phyloP scores from a whole-genome alignment of 2,888 invertebrate genomes.

The Abrostola triplasia region DNA sequence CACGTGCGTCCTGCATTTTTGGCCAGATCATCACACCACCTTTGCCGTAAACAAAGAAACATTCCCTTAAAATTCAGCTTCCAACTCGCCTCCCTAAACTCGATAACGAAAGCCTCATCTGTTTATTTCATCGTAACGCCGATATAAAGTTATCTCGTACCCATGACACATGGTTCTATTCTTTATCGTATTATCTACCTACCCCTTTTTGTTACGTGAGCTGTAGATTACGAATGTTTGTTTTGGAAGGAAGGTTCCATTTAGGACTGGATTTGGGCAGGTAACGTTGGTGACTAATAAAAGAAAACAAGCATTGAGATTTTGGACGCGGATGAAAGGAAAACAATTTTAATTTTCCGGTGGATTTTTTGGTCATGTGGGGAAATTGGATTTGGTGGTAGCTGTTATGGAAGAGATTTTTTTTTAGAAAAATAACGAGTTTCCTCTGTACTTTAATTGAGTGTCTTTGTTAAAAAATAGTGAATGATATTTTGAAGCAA shows the following conservation, averaged over 20 bases:
- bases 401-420: background rate
- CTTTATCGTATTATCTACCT: conserved; percentile 31
- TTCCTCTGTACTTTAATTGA: too few species aligned
- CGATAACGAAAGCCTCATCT: conserved; percentile 47
- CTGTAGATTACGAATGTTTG: conserved; percentile 44
- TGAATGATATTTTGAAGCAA: background rate
- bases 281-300: conserved; percentile 9
- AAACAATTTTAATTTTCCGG: conserved; percentile 23
- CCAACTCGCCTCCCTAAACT: conserved; percentile 11
- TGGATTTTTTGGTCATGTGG: background rate
- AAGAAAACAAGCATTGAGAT: conserved; percentile 29
- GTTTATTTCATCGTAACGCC: conserved; percentile 50
- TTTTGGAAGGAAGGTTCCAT: conserved; percentile 38
- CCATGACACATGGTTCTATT: conserved; percentile 52
- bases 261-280: conserved; percentile 19
- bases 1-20: background rate
- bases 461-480: too few species aligned
- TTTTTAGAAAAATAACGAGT: too few species aligned
- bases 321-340: conserved; percentile 8
- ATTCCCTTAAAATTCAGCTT: conserved; percentile 10
- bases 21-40: background rate
- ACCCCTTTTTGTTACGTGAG: conserved; percentile 40
- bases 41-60: too few species aligned
- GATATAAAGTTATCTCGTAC: conserved; percentile 49
- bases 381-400: background rate